A percentile compares a stretch with the other conserved stretches of the same genome.
Evolutionary conservation across 2,797 vertebrate species (phyloP).

Genomic region (Clamator glandarius): DNA sequence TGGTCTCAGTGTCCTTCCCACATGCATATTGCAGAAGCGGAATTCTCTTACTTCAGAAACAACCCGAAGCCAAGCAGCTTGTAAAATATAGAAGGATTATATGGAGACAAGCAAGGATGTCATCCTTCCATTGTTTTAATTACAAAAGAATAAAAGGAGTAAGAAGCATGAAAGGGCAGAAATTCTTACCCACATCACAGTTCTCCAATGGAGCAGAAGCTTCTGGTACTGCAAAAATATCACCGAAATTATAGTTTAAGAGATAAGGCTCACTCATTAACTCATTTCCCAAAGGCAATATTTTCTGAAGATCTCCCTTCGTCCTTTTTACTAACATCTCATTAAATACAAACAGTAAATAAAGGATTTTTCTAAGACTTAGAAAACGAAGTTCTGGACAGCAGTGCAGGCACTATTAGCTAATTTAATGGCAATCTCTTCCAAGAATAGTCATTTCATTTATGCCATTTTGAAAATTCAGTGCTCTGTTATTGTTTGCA

Average conservation of each 20-base stretch:
- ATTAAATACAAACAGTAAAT: background rate
- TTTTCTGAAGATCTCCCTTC: background rate
- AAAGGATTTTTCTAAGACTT: background rate
- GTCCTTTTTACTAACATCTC: background rate
- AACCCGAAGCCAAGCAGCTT: background rate
- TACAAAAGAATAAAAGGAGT: background rate
- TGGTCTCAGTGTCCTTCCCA: background rate
- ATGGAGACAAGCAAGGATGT: background rate
- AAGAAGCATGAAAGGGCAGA: background rate
- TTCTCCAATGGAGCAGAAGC: background rate
- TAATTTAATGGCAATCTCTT: background rate
- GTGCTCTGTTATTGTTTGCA: background rate
- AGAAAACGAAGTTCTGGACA: background rate
- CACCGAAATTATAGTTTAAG: background rate
- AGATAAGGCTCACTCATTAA: background rate
- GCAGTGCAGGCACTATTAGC: background rate
- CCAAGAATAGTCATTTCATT: background rate
- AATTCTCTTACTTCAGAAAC: background rate
- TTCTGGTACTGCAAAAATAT: background rate
- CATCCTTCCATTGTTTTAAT: background rate
- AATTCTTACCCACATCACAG: background rate
- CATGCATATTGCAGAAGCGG: rapidly evolving
- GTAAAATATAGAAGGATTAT: rapidly evolving
- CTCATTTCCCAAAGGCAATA: background rate
- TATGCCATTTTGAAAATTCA: background rate